These are phyloP conservation scores for Aspidiotus rigidus DNA, from an alignment of 2,888 invertebrate genomes.

Conservation along the genomic window DNA sequence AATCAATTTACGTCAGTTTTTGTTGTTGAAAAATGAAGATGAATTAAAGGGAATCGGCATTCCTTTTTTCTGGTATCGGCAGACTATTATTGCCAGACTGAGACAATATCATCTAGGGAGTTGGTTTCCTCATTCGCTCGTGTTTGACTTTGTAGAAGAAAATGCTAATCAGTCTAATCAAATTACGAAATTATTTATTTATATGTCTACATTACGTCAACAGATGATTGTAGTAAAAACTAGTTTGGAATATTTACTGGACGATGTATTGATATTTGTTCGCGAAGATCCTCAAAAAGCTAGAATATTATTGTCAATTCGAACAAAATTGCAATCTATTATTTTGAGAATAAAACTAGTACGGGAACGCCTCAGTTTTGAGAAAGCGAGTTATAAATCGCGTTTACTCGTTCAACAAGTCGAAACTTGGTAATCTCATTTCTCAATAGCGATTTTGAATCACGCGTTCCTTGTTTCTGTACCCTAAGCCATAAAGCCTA, in stretches of 20 bases:
- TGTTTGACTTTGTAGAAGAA: not conserved
- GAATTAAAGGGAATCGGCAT: slow-evolving; percentile 16
- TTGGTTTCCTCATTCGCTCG: slow-evolving; percentile 13
- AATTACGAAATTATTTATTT: slow-evolving; percentile 4
- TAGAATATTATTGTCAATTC: too few relatives aligned
- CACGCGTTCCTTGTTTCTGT: too few relatives aligned
- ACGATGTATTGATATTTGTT: not conserved
- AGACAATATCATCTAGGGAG: slow-evolving; percentile 15
- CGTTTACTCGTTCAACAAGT: too few relatives aligned
- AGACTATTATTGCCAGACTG: slow-evolving; percentile 3
- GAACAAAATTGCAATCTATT: too few relatives aligned
- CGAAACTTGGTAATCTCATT: too few relatives aligned
- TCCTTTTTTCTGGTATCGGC: slow-evolving; percentile 9
- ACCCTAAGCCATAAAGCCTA: too few relatives aligned
- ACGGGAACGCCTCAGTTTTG: too few relatives aligned
- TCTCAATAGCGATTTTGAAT: too few relatives aligned
- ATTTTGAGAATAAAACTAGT: too few relatives aligned
- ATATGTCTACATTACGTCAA: slow-evolving; percentile 8
- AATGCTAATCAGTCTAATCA: not conserved
- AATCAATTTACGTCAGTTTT: slow-evolving; percentile 12
- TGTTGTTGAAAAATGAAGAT: slow-evolving; percentile 7
- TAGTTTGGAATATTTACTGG: slow-evolving; percentile 8
- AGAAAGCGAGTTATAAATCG: too few relatives aligned
- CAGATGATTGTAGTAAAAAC: slow-evolving; percentile 9
- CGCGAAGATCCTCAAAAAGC: too few relatives aligned